Base-by-base conservation (phyloP, 2,113 vertebrate genomes). In the Leptosomus discolor region DNA sequence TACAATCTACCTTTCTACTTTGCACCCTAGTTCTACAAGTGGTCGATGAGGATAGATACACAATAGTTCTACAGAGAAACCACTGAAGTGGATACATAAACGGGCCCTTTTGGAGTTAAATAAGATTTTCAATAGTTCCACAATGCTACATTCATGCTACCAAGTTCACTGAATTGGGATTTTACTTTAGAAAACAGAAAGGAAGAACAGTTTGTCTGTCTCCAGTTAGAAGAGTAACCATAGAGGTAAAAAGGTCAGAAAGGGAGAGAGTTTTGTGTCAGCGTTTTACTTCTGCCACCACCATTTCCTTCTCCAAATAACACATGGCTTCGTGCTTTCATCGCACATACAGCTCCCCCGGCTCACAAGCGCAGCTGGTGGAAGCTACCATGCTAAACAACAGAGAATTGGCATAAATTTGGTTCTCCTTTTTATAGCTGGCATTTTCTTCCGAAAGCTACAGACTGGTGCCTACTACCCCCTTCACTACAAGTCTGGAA, bases 61-160 rank as follows among this genome's bases (percentile, higher is more conserved):
- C 91, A 85, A 41, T 5, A 96, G 54, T 20, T 90, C 77, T 69
- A 97, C 93, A 94, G 80, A 87, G 67, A 92, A 89, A 91, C 76
- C 91, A 93, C 94, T 27, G 29, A n/a, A 73, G 89, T 69, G 84
- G 87, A 51, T 46, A 93, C 87, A 95, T 5, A 60, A 88, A 86
- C 0, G 54, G 97, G 93, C 84, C 89, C 87, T 95, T 76, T 65
- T 4, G 7, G 71, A 85, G 77, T 85, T 57, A 68, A 64, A 29
- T 24, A 89, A 51, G 77, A n/a, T 64, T 93, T 71, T 85, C 95
- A 94, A 41, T 23, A 95, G 80, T 79, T 89, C 84, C 96, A 96
- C 95, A 85, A 97, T 97, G 97, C 97, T 97, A 97, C 97, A 97
- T 96, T 95, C 95, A 97, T 91, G 97, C 97, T 97, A 97, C 96